Conservation (phyloP, 2,113 vertebrate species). For the Scartelaos histophorus region DNA sequence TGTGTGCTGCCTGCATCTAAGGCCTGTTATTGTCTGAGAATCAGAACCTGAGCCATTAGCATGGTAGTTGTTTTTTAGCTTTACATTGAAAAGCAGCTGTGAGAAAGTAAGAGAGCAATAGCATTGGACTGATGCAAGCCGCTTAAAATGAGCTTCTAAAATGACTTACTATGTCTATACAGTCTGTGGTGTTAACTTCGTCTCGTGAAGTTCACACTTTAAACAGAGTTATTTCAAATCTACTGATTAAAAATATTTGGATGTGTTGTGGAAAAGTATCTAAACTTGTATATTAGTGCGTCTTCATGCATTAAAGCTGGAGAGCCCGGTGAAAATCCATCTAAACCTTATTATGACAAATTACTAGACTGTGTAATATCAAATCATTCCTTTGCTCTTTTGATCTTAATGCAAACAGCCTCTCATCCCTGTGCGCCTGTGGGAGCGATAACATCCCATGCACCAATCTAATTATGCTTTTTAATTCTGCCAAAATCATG, state of each 20-base stretch:
- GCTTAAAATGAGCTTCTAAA: no score
- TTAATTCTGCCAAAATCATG: constrained; percentile 18
- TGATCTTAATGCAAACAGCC: constrained; percentile 13
- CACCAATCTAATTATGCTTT: constrained; percentile 25
- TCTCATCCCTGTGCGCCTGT: constrained; percentile 12
- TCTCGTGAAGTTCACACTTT: no score
- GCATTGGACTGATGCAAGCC: no score
- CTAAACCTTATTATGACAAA: constrained; percentile 22
- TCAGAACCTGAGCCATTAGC: no score
- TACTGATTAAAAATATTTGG: neutral
- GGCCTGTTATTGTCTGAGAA: no score
- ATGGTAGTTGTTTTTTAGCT: no score
- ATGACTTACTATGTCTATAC: no score
- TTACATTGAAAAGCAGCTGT: no score
- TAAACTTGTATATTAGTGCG: neutral
- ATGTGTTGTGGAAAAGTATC: neutral
- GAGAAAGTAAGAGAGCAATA: no score
- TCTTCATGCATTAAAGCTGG: neutral
- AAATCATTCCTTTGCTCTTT: constrained; percentile 25
- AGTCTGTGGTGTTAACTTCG: no score
- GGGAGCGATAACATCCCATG: constrained; percentile 30
- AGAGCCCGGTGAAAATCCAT: neutral
- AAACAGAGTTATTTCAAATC: no score
- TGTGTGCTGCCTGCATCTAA: no score
- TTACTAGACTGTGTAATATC: constrained; percentile 13